Percentiles rank a stretch among this genome's conserved stretches.
phyloP scores from a whole-genome alignment of 92 coral and sea anemone genomes.

The Montipora capitata region DNA sequence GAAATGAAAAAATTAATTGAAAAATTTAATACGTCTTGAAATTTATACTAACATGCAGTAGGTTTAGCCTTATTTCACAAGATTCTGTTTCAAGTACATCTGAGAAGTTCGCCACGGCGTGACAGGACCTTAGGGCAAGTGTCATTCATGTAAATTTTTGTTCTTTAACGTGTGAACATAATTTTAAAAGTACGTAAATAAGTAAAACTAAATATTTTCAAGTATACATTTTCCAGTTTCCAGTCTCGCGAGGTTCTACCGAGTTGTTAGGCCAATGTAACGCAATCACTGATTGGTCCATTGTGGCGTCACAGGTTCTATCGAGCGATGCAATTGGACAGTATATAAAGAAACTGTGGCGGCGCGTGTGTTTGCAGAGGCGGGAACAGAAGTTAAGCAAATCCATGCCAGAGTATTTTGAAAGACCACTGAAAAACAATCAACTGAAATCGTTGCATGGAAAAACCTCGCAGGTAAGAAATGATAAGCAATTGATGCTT shows the following conservation, averaged over 20 bases:
- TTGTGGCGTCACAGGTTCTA: conserved; percentile 65
- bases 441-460: conserved; percentile 27
- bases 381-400: conserved; percentile 4
- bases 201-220: not conserved
- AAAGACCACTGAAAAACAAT: not conserved
- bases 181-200: not conserved
- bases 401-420: not conserved
- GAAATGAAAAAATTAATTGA: too few relatives aligned
- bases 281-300: conserved; percentile 55
- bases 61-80: too few relatives aligned
- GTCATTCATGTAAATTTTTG: not conserved
- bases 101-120: not conserved
- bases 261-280: not conserved
- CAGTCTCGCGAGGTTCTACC: not conserved
- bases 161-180: too few relatives aligned
- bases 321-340: conserved; percentile 56
- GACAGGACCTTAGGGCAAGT: not conserved
- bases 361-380: conserved; percentile 9
- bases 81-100: not conserved
- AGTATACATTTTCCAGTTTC: not conserved
- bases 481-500: not conserved
- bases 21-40: too few relatives aligned
- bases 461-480: conserved; percentile 49
- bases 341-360: conserved; percentile 5
- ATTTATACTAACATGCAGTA: too few relatives aligned